phyloP scores from a whole-genome alignment of 2,888 invertebrate genomes.

The Eupeodes latifasciatus region DNA sequence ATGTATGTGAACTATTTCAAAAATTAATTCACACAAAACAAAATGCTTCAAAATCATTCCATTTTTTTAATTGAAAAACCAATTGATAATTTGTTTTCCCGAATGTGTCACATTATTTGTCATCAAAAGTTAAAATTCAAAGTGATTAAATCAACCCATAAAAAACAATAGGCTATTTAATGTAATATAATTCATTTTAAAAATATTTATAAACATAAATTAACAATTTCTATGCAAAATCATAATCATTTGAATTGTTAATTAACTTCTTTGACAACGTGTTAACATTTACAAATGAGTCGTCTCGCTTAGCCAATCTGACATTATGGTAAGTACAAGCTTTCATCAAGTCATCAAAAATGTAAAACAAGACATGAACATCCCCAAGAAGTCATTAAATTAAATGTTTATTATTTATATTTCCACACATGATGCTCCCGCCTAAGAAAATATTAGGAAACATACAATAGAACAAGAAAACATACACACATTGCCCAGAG shows the following conservation, averaged over 20 bases:
- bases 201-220: not conserved
- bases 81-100: too few species aligned
- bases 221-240: not conserved
- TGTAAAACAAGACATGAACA: conserved; percentile 40
- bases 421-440: conserved; percentile 1
- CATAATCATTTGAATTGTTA: conserved; percentile 1
- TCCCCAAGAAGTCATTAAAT: conserved; percentile 23
- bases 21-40: too few species aligned
- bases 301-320: not conserved
- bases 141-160: not conserved
- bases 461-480: not conserved
- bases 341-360: conserved; percentile 49
- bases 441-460: not conserved
- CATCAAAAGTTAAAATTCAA: not conserved
- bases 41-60: too few species aligned
- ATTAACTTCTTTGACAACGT: conserved; percentile 23
- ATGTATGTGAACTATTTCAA: too few species aligned
- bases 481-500: not conserved
- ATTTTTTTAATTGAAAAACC: too few species aligned
- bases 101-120: too few species aligned
- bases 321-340: conserved; percentile 20
- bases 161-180: not conserved
- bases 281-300: conserved; percentile 36
- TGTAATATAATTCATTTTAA: not conserved
- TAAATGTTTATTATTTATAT: not conserved